phyloP scores from a whole-genome alignment of 2,797 vertebrate genomes.

The Halcyon chelicuti region DNA sequence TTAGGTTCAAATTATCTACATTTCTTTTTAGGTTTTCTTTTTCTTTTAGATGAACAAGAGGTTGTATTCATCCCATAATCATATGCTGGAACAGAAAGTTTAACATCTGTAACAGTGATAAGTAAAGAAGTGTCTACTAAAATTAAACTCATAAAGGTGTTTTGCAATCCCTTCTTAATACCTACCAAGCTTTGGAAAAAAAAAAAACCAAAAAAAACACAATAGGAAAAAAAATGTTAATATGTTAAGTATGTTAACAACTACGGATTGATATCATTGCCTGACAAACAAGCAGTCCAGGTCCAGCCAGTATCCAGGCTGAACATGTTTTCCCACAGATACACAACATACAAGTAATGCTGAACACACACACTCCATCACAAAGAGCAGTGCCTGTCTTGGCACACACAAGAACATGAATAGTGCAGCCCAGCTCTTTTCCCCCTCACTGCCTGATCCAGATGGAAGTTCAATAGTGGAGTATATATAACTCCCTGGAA shows the following conservation, averaged over 20 bases:
- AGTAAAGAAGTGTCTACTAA: background rate
- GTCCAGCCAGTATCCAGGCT: background rate
- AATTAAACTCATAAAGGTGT: background rate
- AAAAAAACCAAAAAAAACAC: no score
- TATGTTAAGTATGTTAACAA: background rate
- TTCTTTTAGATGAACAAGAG: background rate
- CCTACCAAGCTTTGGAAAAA: background rate
- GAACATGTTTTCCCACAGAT: background rate
- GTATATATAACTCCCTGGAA: background rate
- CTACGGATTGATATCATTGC: background rate
- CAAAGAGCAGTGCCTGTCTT: background rate
- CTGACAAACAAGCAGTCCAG: background rate
- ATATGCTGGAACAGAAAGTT: background rate
- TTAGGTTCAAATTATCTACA: background rate
- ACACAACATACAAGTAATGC: background rate
- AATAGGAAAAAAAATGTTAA: background rate
- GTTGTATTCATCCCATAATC: background rate
- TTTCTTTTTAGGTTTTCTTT: background rate
- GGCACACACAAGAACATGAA: background rate
- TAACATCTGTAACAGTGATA: background rate
- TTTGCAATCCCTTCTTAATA: background rate
- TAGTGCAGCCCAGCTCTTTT: rapidly evolving
- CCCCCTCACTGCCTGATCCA: background rate
- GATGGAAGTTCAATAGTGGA: background rate
- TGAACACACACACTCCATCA: background rate